Evolutionary conservation across 2,113 vertebrate species (phyloP), one percentile per base, ranked within the genome.

Genomic region (Aphelocoma coerulescens): DNA sequence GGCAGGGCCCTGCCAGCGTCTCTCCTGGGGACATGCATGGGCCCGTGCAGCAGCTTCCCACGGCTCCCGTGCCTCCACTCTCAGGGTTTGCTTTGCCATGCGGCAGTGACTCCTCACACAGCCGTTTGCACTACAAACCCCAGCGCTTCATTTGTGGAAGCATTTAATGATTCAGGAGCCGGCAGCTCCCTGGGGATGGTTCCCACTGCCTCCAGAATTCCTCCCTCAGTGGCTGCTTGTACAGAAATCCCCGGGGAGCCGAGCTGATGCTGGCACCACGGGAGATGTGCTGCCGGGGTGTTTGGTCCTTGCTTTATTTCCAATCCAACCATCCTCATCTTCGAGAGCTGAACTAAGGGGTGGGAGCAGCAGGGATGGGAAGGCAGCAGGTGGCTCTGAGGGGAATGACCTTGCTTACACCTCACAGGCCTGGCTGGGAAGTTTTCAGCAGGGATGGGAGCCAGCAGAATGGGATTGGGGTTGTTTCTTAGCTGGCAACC

Each of bases 121-220:
- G 87, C 78, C 54, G 78, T 58, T 95, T 51, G 91, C n/a, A 13
- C 79, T 88, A 39, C 83, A 37, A 90, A 94, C 35, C 52, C 79
- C 89, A 61, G 57, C 6, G 5, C 85, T 68, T 77, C 68, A 0
- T 84, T 89, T 89, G 86, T 71, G 92, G 90, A 93, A 93, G 92
- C 85, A 23, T 90, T 96, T 91, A 94, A 93, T 95, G 92, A 92
- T 80, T 89, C 69, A 67, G 91, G 76, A 97, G 76, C 68, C 57
- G 2, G 88, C 92, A 94, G 93, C 76, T 96, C 90, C 95, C 90
- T 1, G 5, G 90, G 88, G 90, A 93, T 0, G 20, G 51, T 26
- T 94, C 61, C 65, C 75, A 33, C 93, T 92, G 90, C 95, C 82
- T 95, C 87, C 68, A 87, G 75, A 78, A 92, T 85, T 81, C 92